These are phyloP conservation scores for Ptilorrhoa leucosticta DNA, from an alignment of 2,113 vertebrate species.

Conservation along the genomic window DNA sequence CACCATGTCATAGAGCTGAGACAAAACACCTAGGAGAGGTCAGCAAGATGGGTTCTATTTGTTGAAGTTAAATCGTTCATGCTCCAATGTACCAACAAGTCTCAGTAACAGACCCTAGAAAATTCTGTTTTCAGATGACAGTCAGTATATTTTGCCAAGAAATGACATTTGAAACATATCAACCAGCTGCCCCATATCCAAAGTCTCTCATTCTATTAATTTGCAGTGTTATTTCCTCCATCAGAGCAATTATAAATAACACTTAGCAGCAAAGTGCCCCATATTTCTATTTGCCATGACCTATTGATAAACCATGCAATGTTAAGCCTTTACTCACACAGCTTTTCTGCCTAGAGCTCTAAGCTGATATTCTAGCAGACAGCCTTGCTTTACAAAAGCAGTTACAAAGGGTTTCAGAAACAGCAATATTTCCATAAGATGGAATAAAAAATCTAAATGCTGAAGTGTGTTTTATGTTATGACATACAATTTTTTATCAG, in stretches of 20 bases:
- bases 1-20: not conserved
- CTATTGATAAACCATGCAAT: fast-evolving
- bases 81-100: not conserved
- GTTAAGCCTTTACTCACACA: not conserved
- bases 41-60: not conserved
- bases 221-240: not conserved
- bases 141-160: not conserved
- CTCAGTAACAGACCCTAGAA: not conserved
- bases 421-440: not conserved
- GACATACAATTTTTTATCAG: not conserved
- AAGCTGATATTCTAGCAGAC: not conserved
- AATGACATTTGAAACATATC: not conserved
- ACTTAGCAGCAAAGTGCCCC: not conserved
- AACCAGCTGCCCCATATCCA: not conserved
- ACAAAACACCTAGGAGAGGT: not conserved
- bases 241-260: not conserved
- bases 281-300: not conserved
- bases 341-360: not conserved
- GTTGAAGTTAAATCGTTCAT: not conserved
- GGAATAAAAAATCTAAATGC: not conserved
- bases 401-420: not conserved
- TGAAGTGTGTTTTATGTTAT: not conserved
- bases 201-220: not conserved
- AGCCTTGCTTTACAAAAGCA: not conserved
- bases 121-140: not conserved